Conservation (phyloP, 2,888 invertebrate genomes). For the Drosophila nr. perissopoda region DNA sequence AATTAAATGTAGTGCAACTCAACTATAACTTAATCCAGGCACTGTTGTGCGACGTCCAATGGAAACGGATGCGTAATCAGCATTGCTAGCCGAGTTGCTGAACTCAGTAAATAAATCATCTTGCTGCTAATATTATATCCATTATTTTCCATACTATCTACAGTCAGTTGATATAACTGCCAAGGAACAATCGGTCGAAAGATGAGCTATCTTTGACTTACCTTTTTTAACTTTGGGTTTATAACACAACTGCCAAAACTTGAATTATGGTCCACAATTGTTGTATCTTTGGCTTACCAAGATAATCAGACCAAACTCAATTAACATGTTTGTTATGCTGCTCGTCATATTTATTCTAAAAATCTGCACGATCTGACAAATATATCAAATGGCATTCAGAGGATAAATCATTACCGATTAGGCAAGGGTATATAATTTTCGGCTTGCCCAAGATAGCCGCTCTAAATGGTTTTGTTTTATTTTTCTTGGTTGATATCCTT, state of each 20-base stretch:
- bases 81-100: background rate
- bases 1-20: constrained; percentile 69
- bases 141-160: background rate
- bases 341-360: background rate
- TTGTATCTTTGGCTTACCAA: background rate
- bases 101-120: background rate
- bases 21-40: constrained; percentile 61
- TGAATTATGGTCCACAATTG: background rate
- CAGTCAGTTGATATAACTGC: background rate
- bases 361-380: background rate
- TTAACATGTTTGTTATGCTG: background rate
- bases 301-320: background rate
- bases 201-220: background rate
- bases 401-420: background rate
- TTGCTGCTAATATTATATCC: background rate
- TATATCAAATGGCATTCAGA: background rate
- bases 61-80: constrained; percentile 30
- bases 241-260: background rate
- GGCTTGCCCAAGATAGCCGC: background rate
- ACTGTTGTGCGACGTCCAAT: constrained; percentile 19
- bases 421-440: background rate
- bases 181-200: background rate
- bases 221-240: background rate
- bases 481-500: background rate
- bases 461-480: background rate